Conservation (phyloP, 2,113 vertebrate genomes). For the Columbina picui region DNA sequence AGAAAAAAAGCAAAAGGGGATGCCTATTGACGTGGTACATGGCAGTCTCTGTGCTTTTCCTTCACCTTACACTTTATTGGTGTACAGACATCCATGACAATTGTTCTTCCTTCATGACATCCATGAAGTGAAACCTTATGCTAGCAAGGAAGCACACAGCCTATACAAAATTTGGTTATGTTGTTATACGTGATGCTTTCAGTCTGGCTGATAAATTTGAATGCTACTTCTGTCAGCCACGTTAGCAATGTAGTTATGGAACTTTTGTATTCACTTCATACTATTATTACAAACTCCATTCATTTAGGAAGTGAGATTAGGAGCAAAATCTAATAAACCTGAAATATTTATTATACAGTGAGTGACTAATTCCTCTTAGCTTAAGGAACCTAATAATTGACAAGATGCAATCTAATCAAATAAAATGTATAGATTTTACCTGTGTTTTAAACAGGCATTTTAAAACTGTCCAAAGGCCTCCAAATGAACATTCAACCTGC, state of each 20-base stretch:
- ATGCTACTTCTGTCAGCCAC: not conserved
- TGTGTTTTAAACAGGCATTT: not conserved
- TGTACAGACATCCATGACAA: not conserved
- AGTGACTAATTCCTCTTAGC: not conserved
- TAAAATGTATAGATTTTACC: not conserved
- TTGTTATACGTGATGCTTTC: not conserved
- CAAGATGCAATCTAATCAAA: not conserved
- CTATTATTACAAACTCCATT: not conserved
- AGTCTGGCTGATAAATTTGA: not conserved
- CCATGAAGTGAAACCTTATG: not conserved
- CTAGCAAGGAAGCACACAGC: not conserved
- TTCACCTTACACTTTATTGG: not conserved
- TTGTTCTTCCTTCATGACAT: not conserved
- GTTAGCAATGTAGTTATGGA: not conserved
- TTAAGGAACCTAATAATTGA: not conserved
- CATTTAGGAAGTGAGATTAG: not conserved
- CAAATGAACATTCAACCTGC: not conserved
- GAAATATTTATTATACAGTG: not conserved
- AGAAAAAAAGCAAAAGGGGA: not conserved
- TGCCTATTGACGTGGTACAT: not conserved
- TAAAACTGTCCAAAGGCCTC: not conserved
- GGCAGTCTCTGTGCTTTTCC: not conserved
- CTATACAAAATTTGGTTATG: not conserved
- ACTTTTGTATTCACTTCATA: not conserved
- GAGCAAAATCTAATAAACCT: not conserved